These are phyloP conservation scores for Stictonetta naevosa DNA, from an alignment of 2,113 vertebrate genomes.

Conservation along the genomic window DNA sequence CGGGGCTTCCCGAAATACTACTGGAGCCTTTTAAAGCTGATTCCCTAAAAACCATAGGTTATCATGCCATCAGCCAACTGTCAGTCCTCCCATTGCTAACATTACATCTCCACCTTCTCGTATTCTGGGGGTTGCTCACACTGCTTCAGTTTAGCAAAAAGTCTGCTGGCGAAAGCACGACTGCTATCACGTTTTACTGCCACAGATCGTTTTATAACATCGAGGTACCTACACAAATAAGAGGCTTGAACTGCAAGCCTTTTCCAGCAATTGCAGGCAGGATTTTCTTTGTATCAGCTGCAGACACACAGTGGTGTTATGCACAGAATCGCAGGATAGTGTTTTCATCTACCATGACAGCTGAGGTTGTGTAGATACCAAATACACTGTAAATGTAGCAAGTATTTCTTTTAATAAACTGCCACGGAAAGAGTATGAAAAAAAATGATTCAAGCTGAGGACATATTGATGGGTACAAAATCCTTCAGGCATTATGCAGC, in stretches of 20 bases:
- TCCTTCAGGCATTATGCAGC: conserved; percentile 82
- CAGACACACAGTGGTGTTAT: conserved; percentile 38
- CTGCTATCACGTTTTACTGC: background rate
- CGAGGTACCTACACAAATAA: background rate
- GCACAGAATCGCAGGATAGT: conserved; percentile 2
- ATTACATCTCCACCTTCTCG: background rate
- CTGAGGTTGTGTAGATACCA: conserved; percentile 79
- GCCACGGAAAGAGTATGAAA: conserved; percentile 72
- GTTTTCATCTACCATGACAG: conserved; percentile 85
- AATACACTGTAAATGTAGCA: conserved; percentile 74
- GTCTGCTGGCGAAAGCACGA: background rate
- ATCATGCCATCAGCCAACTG: background rate
- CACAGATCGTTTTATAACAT: background rate
- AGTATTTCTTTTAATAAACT: conserved; percentile 87
- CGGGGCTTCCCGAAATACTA: rapidly evolving
- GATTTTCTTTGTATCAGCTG: conserved; percentile 11
- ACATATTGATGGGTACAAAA: conserved; percentile 75
- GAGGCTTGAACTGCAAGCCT: background rate
- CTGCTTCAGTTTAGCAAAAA: conserved; percentile 36
- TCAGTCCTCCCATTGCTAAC: background rate
- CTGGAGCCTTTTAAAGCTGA: rapidly evolving
- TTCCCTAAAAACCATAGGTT: background rate
- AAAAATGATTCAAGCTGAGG: conserved; percentile 63
- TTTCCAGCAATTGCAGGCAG: background rate
- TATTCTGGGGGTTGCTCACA: background rate